These are phyloP conservation scores for Oncorhynchus tshawytscha DNA, from an alignment of 2,113 vertebrate genomes.

Conservation along the genomic window DNA sequence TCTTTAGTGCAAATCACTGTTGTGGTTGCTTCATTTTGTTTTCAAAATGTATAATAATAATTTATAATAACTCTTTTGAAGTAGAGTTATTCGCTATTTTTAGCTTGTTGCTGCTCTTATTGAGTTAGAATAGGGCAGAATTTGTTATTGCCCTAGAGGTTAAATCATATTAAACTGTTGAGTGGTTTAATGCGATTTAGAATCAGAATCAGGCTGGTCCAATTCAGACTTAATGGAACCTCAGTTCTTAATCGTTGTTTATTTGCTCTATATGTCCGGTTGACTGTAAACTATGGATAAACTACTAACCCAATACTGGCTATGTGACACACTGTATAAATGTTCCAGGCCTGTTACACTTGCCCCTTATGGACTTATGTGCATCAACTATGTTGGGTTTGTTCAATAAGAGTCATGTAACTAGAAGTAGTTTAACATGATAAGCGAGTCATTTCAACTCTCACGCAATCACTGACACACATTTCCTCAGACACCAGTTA, in stretches of 20 bases:
- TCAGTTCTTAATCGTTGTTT: slow-evolving; percentile 2
- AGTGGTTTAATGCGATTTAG: slow-evolving; percentile 55
- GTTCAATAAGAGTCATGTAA: slow-evolving; percentile 14
- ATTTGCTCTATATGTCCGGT: slow-evolving; percentile 10
- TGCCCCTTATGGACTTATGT: slow-evolving; percentile 16
- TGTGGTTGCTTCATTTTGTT: not conserved
- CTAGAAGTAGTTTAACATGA: slow-evolving; percentile 33
- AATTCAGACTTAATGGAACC: slow-evolving; percentile 24
- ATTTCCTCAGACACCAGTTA: not conserved
- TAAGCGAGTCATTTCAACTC: slow-evolving; percentile 19
- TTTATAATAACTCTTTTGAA: not conserved
- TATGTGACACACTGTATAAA: not conserved
- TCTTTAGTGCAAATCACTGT: not conserved
- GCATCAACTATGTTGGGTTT: not conserved
- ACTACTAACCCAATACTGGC: slow-evolving; percentile 33
- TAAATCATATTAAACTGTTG: slow-evolving; percentile 37
- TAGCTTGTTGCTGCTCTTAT: slow-evolving; percentile 25
- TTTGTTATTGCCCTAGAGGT: slow-evolving; percentile 32
- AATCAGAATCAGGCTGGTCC: slow-evolving; percentile 47
- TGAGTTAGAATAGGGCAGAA: slow-evolving; percentile 32
- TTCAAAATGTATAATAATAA: not conserved
- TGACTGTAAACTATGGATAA: slow-evolving; percentile 17
- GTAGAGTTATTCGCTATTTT: not conserved
- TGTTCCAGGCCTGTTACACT: slow-evolving; percentile 3
- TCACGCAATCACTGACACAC: not conserved